Percentiles rank a stretch among this genome's conserved stretches.
phyloP scores from a whole-genome alignment of 2,797 vertebrate genomes.

The Ctenosaura bakeri region DNA sequence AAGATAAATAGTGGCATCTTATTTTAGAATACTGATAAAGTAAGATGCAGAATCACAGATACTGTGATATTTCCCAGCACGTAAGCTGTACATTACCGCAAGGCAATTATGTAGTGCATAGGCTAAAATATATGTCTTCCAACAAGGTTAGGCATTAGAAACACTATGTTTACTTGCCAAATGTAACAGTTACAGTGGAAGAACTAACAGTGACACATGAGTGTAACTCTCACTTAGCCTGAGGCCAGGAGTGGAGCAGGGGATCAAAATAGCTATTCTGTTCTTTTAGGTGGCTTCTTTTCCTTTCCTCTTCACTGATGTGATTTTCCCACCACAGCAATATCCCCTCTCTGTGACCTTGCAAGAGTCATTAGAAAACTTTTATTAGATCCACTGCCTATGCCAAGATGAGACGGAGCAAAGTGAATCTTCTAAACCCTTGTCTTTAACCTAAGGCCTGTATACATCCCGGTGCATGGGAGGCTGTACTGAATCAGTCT shows the following conservation, averaged over 20 bases:
- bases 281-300: neutral
- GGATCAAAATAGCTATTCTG: neutral
- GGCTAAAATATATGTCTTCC: constrained; percentile 25
- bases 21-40: constrained; percentile 37
- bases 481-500: neutral
- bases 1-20: constrained; percentile 35
- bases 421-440: neutral
- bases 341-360: neutral
- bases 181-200: constrained; percentile 16
- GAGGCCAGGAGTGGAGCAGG: neutral
- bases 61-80: constrained; percentile 14
- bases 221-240: neutral
- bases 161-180: constrained; percentile 15
- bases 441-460: neutral
- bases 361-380: neutral
- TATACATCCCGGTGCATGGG: no score
- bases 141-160: neutral
- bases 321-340: neutral
- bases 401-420: neutral
- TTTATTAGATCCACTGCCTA: neutral
- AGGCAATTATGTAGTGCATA: constrained; percentile 27
- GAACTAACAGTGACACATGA: neutral
- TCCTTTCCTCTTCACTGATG: neutral
- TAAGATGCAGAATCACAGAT: constrained; percentile 15
- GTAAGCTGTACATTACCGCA: constrained; percentile 1